phyloP scores from a whole-genome alignment of 2,113 vertebrate genomes.

The Apodemus speciosus region DNA sequence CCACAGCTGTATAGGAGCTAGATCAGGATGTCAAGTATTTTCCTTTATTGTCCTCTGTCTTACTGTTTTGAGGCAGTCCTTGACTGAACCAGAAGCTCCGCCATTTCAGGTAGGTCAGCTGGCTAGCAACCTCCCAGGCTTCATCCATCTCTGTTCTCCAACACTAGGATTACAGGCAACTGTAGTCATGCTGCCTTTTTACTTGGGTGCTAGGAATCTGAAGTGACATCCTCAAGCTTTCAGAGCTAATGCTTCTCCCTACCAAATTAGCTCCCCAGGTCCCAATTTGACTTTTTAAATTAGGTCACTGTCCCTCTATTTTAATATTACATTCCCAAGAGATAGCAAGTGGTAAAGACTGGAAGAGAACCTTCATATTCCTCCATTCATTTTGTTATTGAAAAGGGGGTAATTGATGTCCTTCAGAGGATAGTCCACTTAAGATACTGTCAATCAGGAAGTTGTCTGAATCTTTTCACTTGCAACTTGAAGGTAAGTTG shows the following conservation, averaged over 20 bases:
- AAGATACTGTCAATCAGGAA: background rate
- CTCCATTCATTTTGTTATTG: background rate
- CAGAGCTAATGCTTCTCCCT: background rate
- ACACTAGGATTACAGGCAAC: background rate
- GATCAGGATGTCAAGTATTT: background rate
- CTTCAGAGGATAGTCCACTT: background rate
- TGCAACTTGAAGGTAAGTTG: background rate
- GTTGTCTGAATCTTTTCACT: background rate
- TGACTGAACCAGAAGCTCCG: background rate
- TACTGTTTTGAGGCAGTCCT: background rate
- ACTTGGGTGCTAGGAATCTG: background rate
- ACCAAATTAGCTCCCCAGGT: too few species aligned
- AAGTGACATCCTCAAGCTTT: background rate
- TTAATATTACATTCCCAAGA: background rate
- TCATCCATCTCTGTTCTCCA: background rate
- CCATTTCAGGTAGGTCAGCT: background rate
- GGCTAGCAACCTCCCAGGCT: too few species aligned
- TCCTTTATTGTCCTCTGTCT: background rate
- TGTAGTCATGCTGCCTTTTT: background rate
- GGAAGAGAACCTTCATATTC: background rate
- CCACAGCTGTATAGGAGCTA: background rate
- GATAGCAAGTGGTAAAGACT: background rate
- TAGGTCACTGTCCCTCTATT: background rate
- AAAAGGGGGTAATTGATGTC: background rate
- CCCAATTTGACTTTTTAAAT: background rate